These are phyloP conservation scores for Holacanthella duospinosa DNA, from an alignment of 2,888 invertebrate genomes.

Conservation along the genomic window DNA sequence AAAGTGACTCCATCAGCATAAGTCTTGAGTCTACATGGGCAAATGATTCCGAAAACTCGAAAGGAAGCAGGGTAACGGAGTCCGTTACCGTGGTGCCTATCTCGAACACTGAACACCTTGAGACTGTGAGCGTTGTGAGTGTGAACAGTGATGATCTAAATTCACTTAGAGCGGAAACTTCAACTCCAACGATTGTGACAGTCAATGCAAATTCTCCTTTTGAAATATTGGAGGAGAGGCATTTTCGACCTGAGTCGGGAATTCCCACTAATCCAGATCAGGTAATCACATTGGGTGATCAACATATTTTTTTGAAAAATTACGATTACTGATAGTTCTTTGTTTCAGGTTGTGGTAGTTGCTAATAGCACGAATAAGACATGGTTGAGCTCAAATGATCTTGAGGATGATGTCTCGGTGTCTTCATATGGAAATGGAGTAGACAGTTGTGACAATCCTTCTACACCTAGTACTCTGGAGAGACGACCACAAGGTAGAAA, in stretches of 20 bases:
- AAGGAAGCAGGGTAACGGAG: too few species aligned
- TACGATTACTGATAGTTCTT: background rate
- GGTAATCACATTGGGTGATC: constrained; percentile 7
- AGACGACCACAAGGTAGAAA: constrained; percentile 51
- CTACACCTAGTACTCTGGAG: constrained; percentile 29
- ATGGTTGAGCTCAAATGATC: constrained; percentile 44
- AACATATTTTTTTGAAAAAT: constrained; percentile 3
- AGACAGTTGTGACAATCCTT: constrained; percentile 16
- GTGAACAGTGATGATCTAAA: constrained; percentile 33
- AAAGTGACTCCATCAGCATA: too few species aligned
- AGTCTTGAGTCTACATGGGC: too few species aligned
- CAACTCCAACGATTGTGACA: constrained; percentile 32
- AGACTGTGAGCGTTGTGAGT: constrained; percentile 31
- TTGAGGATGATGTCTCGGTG: constrained; percentile 24
- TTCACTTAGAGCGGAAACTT: too few species aligned
- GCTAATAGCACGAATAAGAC: constrained; percentile 66
- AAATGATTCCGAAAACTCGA: too few species aligned
- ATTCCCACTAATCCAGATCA: constrained; percentile 11
- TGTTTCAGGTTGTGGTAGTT: constrained; percentile 56
- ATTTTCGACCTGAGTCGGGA: background rate
- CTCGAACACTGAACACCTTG: constrained; percentile 15
- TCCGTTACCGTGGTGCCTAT: constrained; percentile 36
- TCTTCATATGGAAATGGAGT: constrained; percentile 9
- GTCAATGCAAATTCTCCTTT: constrained; percentile 20
- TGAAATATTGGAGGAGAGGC: background rate